Evolutionary conservation across 2,113 vertebrate species (phyloP).

Genomic region (Erpornis zantholeuca): DNA sequence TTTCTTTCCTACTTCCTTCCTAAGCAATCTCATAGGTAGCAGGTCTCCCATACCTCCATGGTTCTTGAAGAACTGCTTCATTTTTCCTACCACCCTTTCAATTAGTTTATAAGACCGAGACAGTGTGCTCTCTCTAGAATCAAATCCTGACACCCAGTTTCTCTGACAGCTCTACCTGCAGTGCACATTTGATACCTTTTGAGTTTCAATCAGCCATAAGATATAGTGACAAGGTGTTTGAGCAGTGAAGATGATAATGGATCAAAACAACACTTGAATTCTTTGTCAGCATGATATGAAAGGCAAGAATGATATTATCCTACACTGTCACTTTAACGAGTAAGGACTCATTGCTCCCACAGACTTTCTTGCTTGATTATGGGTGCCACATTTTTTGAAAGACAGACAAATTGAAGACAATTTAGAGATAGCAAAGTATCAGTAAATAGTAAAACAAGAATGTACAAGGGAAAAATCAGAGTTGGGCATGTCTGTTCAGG

Average conservation of each 20-base stretch:
- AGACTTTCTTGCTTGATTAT: not conserved
- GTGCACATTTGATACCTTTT: not conserved
- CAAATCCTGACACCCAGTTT: not conserved
- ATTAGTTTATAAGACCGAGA: not conserved
- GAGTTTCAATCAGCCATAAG: not conserved
- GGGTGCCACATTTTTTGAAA: not conserved
- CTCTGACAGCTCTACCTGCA: not conserved
- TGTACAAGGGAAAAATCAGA: not conserved
- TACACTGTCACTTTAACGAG: not conserved
- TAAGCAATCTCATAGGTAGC: not conserved
- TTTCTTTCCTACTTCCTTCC: not conserved
- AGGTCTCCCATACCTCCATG: not conserved
- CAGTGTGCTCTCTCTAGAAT: not conserved
- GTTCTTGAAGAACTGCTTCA: not conserved
- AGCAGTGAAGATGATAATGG: not conserved
- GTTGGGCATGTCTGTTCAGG: not conserved
- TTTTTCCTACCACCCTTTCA: not conserved
- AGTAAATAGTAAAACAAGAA: conserved; percentile 6
- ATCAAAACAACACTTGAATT: not conserved
- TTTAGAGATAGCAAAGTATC: not conserved
- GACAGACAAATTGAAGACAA: conserved; percentile 1
- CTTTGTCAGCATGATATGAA: not conserved
- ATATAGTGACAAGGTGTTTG: not conserved
- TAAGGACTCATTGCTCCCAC: not conserved
- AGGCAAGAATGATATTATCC: not conserved